Evolutionary conservation across 2,888 invertebrate genomes (phyloP).

Genomic region (Alloscopus bannaensis): DNA sequence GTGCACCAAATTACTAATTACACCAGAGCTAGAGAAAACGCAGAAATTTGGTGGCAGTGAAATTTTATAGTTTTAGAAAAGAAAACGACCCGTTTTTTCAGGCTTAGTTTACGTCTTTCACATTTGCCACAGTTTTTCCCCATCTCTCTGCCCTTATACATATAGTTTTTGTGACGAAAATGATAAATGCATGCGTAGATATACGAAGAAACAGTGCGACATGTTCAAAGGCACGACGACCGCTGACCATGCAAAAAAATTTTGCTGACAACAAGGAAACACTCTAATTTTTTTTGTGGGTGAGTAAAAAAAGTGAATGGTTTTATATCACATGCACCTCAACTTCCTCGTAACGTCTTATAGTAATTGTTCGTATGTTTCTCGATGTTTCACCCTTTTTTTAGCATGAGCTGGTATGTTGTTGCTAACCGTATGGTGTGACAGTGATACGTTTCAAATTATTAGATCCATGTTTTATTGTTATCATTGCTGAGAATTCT

Average conservation of each 20-base stretch:
- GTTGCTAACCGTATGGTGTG: constrained; percentile 17
- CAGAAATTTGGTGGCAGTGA: too few species aligned
- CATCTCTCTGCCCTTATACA: too few species aligned
- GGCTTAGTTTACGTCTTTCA: too few species aligned
- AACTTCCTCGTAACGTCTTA: background rate
- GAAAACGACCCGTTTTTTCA: too few species aligned
- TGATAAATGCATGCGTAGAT: too few species aligned
- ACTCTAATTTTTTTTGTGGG: constrained; percentile 42
- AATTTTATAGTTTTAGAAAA: too few species aligned
- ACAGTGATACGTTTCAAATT: constrained; percentile 23
- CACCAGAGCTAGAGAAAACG: too few species aligned
- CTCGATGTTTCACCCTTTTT: constrained; percentile 27
- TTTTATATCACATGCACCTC: constrained; percentile 51
- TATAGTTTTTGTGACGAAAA: too few species aligned
- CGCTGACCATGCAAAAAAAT: constrained; percentile 49
- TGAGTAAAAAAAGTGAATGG: constrained; percentile 11
- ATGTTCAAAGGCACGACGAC: constrained; percentile 62
- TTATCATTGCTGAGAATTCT: constrained; percentile 22
- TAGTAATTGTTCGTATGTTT: constrained; percentile 15
- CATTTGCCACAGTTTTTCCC: too few species aligned
- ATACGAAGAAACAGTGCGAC: too few species aligned
- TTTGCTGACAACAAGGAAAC: constrained; percentile 22
- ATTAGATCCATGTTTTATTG: constrained; percentile 36
- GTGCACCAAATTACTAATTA: too few species aligned
- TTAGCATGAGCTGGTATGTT: constrained; percentile 23